phyloP scores from a whole-genome alignment of 1,140 invertebrate species.

The Argopecten irradians region DNA sequence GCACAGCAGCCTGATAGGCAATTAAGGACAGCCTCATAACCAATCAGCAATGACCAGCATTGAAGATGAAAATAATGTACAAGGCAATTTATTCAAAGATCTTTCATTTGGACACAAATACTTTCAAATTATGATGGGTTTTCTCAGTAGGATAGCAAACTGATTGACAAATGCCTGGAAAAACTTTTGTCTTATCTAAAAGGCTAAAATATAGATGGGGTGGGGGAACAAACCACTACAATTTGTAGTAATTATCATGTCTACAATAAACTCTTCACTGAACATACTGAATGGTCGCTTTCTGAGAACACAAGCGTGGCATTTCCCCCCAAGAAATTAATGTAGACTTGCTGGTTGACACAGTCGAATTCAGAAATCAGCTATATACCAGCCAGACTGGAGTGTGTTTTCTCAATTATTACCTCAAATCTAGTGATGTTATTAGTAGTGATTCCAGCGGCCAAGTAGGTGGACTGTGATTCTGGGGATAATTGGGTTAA shows the following conservation, averaged over 20 bases:
- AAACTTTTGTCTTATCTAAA: background rate
- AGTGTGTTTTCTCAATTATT: background rate
- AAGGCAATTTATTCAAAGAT: background rate
- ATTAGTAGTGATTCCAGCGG: background rate
- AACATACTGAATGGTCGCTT: background rate
- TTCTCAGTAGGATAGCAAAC: background rate
- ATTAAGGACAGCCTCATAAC: background rate
- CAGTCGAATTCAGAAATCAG: background rate
- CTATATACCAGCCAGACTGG: background rate
- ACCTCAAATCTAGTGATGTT: background rate
- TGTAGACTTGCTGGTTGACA: background rate
- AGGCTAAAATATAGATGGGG: background rate
- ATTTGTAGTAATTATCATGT: conserved; percentile 19
- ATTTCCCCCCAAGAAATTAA: background rate
- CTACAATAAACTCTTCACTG: background rate
- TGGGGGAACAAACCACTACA: background rate
- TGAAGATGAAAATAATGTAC: background rate
- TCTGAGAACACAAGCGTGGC: background rate
- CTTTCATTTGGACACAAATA: background rate
- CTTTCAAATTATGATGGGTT: background rate
- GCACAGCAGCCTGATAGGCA: background rate
- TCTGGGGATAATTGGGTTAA: background rate
- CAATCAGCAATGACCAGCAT: background rate
- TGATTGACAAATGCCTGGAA: background rate
- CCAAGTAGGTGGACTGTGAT: background rate